Conservation (phyloP, 2,113 vertebrate species). For the Vanacampus margaritifer region DNA sequence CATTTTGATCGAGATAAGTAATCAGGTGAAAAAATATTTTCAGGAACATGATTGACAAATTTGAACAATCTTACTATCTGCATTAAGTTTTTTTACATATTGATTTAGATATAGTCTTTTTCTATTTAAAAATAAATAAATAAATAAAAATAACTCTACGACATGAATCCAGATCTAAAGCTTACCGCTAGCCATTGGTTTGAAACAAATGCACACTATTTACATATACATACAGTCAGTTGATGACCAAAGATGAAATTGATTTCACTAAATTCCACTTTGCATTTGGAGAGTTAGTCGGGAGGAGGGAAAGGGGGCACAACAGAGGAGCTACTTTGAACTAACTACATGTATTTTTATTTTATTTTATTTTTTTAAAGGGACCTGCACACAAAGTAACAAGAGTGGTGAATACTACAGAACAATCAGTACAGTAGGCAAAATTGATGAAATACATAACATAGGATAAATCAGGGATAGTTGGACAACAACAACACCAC, state of each 20-base stretch:
- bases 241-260: constrained; percentile 18
- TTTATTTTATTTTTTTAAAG: constrained; percentile 47
- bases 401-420: constrained; percentile 39
- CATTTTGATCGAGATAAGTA: not conserved
- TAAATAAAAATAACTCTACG: constrained; percentile 1
- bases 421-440: constrained; percentile 49
- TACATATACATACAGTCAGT: constrained; percentile 48
- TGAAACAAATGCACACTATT: constrained; percentile 8
- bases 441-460: constrained; percentile 42
- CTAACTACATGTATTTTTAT: constrained; percentile 2
- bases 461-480: constrained; percentile 37
- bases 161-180: constrained; percentile 47
- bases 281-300: constrained; percentile 42
- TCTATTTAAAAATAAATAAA: not conserved
- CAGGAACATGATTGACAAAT: not conserved
- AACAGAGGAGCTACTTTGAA: constrained; percentile 50
- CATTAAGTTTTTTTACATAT: not conserved
- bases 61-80: not conserved
- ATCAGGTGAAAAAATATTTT: not conserved
- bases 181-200: constrained; percentile 46
- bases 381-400: constrained; percentile 54
- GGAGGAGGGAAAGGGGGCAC: constrained; percentile 26
- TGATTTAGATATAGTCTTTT: constrained; percentile 9
- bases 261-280: constrained; percentile 45
- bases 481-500: constrained; percentile 43